Evolutionary conservation across 2,888 invertebrate species (phyloP), one percentile per base, ranked within the genome.

Genomic region (Andrena trimmerana): DNA sequence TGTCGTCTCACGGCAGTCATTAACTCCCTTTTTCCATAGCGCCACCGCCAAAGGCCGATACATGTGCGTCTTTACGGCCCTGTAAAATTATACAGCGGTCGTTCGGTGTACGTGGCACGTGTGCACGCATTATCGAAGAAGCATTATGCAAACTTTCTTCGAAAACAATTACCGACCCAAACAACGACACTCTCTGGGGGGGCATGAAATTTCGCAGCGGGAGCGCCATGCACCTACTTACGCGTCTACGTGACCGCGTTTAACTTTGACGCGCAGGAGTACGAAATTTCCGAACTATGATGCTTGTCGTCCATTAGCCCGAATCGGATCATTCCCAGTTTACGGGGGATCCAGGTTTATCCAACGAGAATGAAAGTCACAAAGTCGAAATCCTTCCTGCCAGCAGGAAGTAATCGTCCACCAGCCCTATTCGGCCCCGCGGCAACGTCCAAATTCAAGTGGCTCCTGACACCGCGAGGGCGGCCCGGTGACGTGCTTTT

Each of bases 41-140:
- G 24, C 50, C 31, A 57, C 10, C 57, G 24, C 27, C 57, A 13
- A 24, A 54, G 4, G 20, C 57, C 67, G 70, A 69, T 65, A 74
- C 62, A 65, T 67, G 10, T 31, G 69, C 63, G n/a, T 74, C 66
- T 82, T 86, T 83, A 81, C n/a, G 65, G 60, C 67, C 73, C 83
- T 66, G 78, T 86, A 88, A 90, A 86, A 88, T 83, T 85, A 86
- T 85, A 83, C 77, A 75, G 78, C 78, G 67, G 67, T 69, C 72
- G 71, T 68, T 81, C 63, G 48, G 72, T 77, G 83, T 78, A 70
- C 81, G 80, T 57, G 73, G 75, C 78, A 76, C 89, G 84, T 88
- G 83, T 81, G 84, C 73, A 84, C 86, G 89, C 91, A 91, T 91
- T 91, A 91, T 91, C 91, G 91, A 89, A 89, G 89, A 88, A 77